Conservation (phyloP, 1,140 invertebrate genomes). For the Patella vulgata region DNA sequence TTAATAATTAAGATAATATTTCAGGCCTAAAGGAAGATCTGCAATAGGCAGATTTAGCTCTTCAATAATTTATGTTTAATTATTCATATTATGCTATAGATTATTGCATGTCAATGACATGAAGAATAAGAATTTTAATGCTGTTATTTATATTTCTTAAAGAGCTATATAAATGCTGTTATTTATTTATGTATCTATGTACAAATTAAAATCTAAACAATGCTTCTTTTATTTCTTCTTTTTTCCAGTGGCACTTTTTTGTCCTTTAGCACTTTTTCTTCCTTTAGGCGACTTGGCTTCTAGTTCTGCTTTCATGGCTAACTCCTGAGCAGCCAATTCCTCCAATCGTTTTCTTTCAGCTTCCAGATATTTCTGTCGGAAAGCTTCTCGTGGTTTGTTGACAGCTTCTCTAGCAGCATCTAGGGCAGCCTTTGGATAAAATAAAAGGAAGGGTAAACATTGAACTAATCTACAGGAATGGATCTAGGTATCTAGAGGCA, state of each 20-base stretch:
- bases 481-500: too few relatives aligned
- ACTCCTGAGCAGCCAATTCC: constrained; percentile 57
- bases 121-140: too few relatives aligned
- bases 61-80: too few relatives aligned
- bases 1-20: too few relatives aligned
- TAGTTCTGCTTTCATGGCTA: constrained; percentile 53
- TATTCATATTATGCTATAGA: too few relatives aligned
- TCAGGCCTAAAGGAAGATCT: too few relatives aligned
- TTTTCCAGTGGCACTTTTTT: constrained; percentile 54
- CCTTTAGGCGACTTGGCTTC: constrained; percentile 62
- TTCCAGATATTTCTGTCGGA: constrained; percentile 62
- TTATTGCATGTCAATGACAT: too few relatives aligned
- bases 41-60: too few relatives aligned
- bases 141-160: too few relatives aligned
- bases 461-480: too few relatives aligned
- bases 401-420: constrained; percentile 56
- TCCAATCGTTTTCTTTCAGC: constrained; percentile 57
- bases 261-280: constrained; percentile 59
- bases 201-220: not conserved
- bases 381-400: constrained; percentile 61
- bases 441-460: not conserved
- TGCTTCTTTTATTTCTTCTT: constrained; percentile 33
- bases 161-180: too few relatives aligned
- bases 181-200: too few relatives aligned
- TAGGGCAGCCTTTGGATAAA: constrained; percentile 51